These are phyloP conservation scores for Lithophane ornitopus DNA, from an alignment of 2,888 invertebrate genomes.

Conservation along the genomic window DNA sequence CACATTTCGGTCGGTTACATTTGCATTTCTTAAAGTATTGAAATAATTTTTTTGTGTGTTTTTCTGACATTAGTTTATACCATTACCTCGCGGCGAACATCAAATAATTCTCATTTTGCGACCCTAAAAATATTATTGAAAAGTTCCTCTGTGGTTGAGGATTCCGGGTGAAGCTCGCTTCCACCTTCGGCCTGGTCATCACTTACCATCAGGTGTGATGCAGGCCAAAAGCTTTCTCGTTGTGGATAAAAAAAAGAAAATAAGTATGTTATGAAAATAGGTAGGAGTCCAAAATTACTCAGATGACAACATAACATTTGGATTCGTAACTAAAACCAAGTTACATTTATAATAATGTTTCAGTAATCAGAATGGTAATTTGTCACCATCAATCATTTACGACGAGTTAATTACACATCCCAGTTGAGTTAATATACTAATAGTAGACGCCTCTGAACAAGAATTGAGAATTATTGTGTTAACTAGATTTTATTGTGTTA, in stretches of 20 bases:
- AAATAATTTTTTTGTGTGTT: not conserved
- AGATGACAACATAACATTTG: not conserved
- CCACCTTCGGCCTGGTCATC: no score
- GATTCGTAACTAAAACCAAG: constrained; percentile 25
- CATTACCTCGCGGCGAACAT: no score
- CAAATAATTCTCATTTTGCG: no score
- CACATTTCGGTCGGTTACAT: constrained; percentile 8
- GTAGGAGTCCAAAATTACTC: not conserved
- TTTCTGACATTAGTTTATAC: not conserved
- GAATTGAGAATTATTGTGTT: constrained; percentile 22
- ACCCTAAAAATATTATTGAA: no score
- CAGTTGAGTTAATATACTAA: constrained; percentile 41
- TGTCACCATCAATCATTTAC: constrained; percentile 64
- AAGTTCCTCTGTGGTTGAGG: no score
- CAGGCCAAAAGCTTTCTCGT: no score
- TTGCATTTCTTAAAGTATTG: constrained; percentile 22
- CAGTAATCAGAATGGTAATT: constrained; percentile 48
- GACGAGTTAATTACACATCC: constrained; percentile 56
- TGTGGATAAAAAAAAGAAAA: no score
- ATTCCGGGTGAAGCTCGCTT: no score
- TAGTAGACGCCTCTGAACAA: constrained; percentile 7
- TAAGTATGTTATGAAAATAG: not conserved
- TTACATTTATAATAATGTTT: constrained; percentile 41
- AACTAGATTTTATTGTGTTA: not conserved
- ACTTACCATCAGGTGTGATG: no score